phyloP scores from a whole-genome alignment of 1,140 invertebrate species.

The Teleogryllus occipitalis region DNA sequence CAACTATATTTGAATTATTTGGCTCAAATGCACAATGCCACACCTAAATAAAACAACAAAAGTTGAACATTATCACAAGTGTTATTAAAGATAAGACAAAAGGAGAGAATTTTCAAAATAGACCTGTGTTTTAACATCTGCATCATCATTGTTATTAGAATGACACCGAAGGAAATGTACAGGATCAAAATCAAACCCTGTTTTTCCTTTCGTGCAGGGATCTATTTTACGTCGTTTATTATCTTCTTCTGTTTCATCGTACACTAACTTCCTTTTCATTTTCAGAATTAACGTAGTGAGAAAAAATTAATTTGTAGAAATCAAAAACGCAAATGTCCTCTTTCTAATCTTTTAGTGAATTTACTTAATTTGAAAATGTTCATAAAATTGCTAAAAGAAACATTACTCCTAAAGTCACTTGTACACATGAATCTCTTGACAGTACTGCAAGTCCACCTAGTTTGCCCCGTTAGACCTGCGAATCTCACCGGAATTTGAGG shows the following conservation, averaged over 20 bases:
- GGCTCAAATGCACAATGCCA: constrained; percentile 45
- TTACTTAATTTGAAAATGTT: too few relatives aligned
- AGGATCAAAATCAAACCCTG: neutral
- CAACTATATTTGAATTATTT: constrained; percentile 33
- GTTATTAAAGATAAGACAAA: too few relatives aligned
- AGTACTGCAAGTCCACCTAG: too few relatives aligned
- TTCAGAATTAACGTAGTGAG: neutral
- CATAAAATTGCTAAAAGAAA: too few relatives aligned
- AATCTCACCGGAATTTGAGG: too few relatives aligned
- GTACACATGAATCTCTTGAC: too few relatives aligned
- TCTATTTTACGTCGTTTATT: neutral
- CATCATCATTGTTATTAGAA: neutral
- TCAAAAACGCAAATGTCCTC: too few relatives aligned
- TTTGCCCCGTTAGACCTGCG: too few relatives aligned
- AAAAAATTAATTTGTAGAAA: too few relatives aligned
- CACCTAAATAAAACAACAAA: constrained; percentile 30
- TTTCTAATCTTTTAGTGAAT: too few relatives aligned
- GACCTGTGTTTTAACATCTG: neutral
- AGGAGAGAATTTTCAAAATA: too few relatives aligned
- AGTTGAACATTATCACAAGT: neutral
- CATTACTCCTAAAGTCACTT: too few relatives aligned
- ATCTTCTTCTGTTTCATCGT: neutral
- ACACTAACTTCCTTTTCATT: neutral
- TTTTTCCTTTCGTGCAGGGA: neutral
- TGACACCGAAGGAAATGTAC: neutral